These are phyloP conservation scores for Sesamia inferens DNA, from an alignment of 2,888 invertebrate genomes.

Conservation along the genomic window DNA sequence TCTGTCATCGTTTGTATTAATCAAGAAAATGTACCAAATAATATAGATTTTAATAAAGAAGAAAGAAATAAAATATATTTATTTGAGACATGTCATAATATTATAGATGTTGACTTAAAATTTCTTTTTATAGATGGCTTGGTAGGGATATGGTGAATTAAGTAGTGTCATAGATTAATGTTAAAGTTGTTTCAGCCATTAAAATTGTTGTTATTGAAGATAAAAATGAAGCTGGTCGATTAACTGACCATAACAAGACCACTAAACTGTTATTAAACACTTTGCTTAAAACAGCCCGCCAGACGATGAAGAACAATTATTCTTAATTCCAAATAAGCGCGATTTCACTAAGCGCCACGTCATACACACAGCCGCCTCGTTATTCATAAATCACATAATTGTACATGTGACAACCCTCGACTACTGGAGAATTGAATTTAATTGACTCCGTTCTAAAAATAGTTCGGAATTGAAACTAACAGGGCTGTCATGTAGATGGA, in stretches of 20 bases:
- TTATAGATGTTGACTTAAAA: not conserved
- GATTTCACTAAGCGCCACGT: constrained; percentile 73
- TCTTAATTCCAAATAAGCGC: constrained; percentile 80
- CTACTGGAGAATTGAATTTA: constrained; percentile 84
- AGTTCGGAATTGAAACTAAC: constrained; percentile 65
- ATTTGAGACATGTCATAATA: too few relatives aligned
- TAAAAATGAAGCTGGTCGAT: constrained; percentile 29
- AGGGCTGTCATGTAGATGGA: constrained; percentile 59
- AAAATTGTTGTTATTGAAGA: not conserved
- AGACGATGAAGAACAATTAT: constrained; percentile 79
- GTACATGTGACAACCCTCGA: constrained; percentile 81
- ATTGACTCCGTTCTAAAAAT: constrained; percentile 85
- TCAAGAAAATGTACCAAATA: constrained; percentile 11
- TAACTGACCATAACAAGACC: constrained; percentile 63
- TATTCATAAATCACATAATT: constrained; percentile 84
- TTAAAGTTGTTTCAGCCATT: not conserved
- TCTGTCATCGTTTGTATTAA: not conserved
- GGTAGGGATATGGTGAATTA: not conserved
- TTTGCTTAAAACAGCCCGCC: constrained; percentile 68
- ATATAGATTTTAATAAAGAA: not conserved
- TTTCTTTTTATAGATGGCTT: not conserved
- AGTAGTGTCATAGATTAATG: not conserved
- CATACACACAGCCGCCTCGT: constrained; percentile 63
- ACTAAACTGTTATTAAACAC: constrained; percentile 68
- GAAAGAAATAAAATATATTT: too few relatives aligned